Evolutionary conservation across 2,797 vertebrate genomes (phyloP).

Genomic region (Micrastur ruficollis): DNA sequence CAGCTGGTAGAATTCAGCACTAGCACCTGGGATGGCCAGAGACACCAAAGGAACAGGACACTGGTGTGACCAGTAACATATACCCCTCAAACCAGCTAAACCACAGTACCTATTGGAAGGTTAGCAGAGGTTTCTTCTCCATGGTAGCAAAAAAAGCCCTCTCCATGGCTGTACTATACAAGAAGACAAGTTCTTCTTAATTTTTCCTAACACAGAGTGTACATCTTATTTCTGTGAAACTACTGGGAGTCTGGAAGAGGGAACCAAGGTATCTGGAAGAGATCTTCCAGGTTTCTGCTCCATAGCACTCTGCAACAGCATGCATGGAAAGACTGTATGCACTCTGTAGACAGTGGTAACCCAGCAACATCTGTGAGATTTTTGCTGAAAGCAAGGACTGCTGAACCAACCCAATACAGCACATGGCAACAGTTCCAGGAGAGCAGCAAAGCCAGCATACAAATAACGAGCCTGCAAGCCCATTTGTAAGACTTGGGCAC

Average conservation of each 20-base stretch:
- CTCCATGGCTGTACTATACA: not conserved
- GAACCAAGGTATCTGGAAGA: not conserved
- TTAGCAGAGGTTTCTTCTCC: not conserved
- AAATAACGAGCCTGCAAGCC: not conserved
- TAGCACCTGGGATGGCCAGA: not conserved
- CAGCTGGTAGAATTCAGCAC: not conserved
- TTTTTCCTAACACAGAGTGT: not conserved
- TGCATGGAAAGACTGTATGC: not conserved
- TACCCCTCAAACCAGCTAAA: not conserved
- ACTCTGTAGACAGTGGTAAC: not conserved
- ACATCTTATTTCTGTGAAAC: not conserved
- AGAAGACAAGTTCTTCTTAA: not conserved
- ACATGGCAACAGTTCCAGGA: not conserved
- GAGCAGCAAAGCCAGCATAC: not conserved
- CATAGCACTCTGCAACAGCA: not conserved
- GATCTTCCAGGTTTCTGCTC: not conserved
- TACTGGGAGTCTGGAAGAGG: not conserved
- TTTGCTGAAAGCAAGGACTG: not conserved
- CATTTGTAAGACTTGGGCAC: rapidly evolving
- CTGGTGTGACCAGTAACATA: not conserved
- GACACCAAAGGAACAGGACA: not conserved
- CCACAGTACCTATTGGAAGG: not conserved
- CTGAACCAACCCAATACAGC: not conserved
- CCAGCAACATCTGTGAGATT: not conserved
- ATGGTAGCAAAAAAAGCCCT: not conserved